phyloP scores from a whole-genome alignment of 2,888 invertebrate species.

The Xanthorhoe spadicearia region DNA sequence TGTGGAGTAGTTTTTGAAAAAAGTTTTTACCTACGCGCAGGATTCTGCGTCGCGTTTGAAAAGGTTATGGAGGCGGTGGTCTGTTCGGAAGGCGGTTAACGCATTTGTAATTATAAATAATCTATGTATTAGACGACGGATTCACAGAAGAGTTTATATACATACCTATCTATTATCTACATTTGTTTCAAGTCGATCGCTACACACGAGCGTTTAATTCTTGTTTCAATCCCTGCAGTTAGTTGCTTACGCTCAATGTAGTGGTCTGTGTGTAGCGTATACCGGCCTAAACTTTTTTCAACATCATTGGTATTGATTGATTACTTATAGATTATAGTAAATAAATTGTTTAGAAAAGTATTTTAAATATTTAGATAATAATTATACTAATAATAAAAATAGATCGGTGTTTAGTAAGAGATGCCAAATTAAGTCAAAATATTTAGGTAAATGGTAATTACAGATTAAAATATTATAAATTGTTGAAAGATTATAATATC shows the following conservation, averaged over 20 bases:
- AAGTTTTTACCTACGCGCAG: constrained; percentile 82
- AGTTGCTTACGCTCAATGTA: constrained; percentile 61
- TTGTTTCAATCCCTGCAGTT: constrained; percentile 37
- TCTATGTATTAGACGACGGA: constrained; percentile 59
- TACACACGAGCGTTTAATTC: constrained; percentile 66
- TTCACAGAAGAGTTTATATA: constrained; percentile 77
- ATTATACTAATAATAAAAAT: constrained; percentile 72
- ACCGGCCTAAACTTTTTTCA: constrained; percentile 80
- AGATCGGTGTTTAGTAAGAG: constrained; percentile 84
- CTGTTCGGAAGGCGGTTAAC: constrained; percentile 66
- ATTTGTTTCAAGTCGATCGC: constrained; percentile 71
- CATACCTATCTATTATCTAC: constrained; percentile 49
- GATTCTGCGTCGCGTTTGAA: constrained; percentile 71
- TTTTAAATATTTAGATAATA: constrained; percentile 84
- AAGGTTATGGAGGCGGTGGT: constrained; percentile 69
- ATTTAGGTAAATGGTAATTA: constrained; percentile 85
- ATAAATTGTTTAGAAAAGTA: constrained; percentile 85
- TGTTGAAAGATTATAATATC: constrained; percentile 84
- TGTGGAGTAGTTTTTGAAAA: constrained; percentile 85
- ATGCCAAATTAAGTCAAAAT: constrained; percentile 89
- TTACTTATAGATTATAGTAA: constrained; percentile 80
- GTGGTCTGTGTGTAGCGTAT: constrained; percentile 74
- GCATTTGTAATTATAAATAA: constrained; percentile 70
- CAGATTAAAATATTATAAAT: constrained; percentile 62
- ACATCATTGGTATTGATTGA: constrained; percentile 76